Base-by-base conservation (phyloP, 2,888 invertebrate species). In the Patella depressa region DNA sequence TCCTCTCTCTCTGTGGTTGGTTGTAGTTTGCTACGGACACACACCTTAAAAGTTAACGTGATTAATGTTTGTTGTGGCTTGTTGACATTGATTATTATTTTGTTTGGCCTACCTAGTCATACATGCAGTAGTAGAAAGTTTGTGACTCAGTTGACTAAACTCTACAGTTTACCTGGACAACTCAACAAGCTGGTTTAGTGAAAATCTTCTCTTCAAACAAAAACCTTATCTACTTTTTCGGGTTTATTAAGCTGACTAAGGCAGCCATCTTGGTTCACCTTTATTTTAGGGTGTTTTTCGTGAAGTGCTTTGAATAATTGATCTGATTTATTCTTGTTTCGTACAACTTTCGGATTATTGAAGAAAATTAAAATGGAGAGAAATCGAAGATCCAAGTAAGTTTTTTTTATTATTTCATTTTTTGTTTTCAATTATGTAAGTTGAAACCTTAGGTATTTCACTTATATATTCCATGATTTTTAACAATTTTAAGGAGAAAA, bases 311-410 rank as follows among this genome's bases (percentile, higher is more conserved):
- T 65, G 45, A 45, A 45, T 45, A 45, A 45, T 45, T 45, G 45
- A 45, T 45, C 9, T 45, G 45, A 45, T 45, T 45, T 45, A 45
- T 24, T 24, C 19, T 65, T 65, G 65, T 65, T 65, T 65, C 65
- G 65, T 65, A 65, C 11, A 24, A 24, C 24, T 65, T 65, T 65
- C 24, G 65, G 65, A 65, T 65, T 65, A 65, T 24, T 12, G n/a
- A 65, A 65, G 12, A 65, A 65, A 12, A 65, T 65, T 19, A 14
- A 65, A 24, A 65, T 19, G 65, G 65, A 65, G 14, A 65, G 65
- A 65, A 65, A 65, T 24, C 65, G 65, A 11, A 65, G 65, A 65
- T 65, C 65, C 19, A 65, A 65, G 65, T 65, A 65, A 65, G 65
- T 65, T 15, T 45, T 45, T 34, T 45, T 45, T 45, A 9, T 45